These are phyloP conservation scores for Meteorus colon DNA, from an alignment of 2,888 invertebrate genomes.

Conservation along the genomic window DNA sequence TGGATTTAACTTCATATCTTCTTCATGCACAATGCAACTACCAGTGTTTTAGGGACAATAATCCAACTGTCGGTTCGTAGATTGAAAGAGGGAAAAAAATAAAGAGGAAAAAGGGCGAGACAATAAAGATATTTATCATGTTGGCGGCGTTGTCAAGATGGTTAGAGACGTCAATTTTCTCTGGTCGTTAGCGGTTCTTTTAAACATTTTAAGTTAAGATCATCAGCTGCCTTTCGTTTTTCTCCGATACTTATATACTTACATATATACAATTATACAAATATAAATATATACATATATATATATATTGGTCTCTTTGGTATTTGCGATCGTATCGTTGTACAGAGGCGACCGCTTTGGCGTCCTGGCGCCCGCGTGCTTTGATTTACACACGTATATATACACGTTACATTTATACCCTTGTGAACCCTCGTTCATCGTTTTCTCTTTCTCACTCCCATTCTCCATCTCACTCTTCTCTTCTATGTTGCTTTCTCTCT, in stretches of 20 bases:
- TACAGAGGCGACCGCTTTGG: constrained; percentile 26
- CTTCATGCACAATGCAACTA: too few species aligned
- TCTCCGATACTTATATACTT: constrained; percentile 12
- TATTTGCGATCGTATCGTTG: constrained; percentile 33
- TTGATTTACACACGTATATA: constrained; percentile 40
- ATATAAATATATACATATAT: background rate
- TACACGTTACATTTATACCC: background rate
- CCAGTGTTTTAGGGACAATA: too few species aligned
- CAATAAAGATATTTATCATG: constrained; percentile 31
- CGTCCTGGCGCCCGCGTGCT: constrained; percentile 29
- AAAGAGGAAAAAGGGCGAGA: background rate
- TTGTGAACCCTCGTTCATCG: constrained; percentile 17
- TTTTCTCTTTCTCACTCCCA: background rate
- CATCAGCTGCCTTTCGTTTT: constrained; percentile 33
- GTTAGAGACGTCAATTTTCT: constrained; percentile 28
- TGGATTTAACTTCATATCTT: too few species aligned
- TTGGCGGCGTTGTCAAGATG: constrained; percentile 24
- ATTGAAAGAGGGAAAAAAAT: constrained; percentile 4
- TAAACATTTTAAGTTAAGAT: constrained; percentile 37
- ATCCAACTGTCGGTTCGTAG: background rate
- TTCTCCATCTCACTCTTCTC: background rate
- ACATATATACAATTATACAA: background rate
- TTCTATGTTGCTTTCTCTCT: too few species aligned
- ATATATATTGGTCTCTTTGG: constrained; percentile 23
- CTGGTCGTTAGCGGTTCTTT: constrained; percentile 45